These are phyloP conservation scores for Synanthedon andrenaeformis DNA, from an alignment of 2,888 invertebrate species.

Conservation along the genomic window DNA sequence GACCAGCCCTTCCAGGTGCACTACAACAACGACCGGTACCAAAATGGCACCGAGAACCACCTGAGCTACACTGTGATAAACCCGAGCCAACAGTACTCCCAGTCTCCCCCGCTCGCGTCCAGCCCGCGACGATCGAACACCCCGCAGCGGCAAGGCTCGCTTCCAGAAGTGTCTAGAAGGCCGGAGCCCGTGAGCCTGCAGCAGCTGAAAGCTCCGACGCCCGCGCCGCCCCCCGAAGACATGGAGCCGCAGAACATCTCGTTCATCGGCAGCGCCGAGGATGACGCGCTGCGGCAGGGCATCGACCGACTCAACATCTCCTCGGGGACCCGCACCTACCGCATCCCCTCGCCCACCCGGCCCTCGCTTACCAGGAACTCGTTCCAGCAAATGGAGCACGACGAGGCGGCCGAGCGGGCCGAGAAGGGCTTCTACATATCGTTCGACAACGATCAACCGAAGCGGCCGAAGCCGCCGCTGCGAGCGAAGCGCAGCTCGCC, in stretches of 20 bases:
- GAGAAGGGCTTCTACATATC: conserved; percentile 95
- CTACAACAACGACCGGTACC: conserved; percentile 65
- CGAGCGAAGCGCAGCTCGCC: conserved; percentile 81
- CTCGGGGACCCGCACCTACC: conserved; percentile 88
- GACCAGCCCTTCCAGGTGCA: conserved; percentile 34
- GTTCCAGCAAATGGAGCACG: conserved; percentile 70
- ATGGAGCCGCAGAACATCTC: conserved; percentile 96
- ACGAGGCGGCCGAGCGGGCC: conserved; percentile 53
- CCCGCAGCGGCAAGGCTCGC: conserved; percentile 71
- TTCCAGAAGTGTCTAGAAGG: conserved; percentile 30
- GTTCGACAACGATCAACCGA: conserved; percentile 89
- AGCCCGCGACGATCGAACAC: conserved; percentile 74
- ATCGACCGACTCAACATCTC: conserved; percentile 85
- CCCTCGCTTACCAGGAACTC: conserved; percentile 78
- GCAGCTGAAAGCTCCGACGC: conserved; percentile 68
- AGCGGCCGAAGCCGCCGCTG: conserved; percentile 89
- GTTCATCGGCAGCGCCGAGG: conserved; percentile 81
- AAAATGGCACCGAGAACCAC: conserved; percentile 75
- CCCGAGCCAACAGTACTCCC: conserved; percentile 67
- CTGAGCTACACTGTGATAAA: conserved; percentile 70
- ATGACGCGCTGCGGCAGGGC: conserved; percentile 72
- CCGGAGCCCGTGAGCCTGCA: conserved; percentile 61
- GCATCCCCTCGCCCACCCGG: conserved; percentile 89
- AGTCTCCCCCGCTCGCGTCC: conserved; percentile 68
- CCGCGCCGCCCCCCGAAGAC: conserved; percentile 80